Base-by-base conservation (phyloP, 2,888 invertebrate species). In the Pollenia griseotomentosa region DNA sequence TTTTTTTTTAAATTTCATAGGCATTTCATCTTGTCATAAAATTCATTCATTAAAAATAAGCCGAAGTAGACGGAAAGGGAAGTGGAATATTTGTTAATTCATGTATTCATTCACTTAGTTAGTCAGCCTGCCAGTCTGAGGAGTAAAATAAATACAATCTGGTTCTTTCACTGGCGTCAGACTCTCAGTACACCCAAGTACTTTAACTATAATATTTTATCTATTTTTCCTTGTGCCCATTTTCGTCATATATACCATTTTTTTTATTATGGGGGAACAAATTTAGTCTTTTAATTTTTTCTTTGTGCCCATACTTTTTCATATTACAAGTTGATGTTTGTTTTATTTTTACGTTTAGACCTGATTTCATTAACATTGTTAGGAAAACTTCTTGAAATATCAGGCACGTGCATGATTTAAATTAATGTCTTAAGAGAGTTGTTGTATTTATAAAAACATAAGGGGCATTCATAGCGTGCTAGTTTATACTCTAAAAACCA, bases 361-460 rank as follows among this genome's bases (percentile, higher is more conserved):
- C 16, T 40, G 84, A 84, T 81, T 80, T 84, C 59, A 81, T 81
- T 81, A 68, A 81, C 66, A 84, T 81, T 84, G 73, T 81, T 55
- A 63, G 68, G 16, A 73, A 46, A 81, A 84, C 71, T 83, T 87
- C 83, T 78, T 68, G 55, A 78, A 81, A 83, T 68, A 77, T 75
- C 75, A 51, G 44, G 19, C 57, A 83, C 42, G 51, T 51, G 33
- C 59, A 81, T 81, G 48, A 73, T 55, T 77, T 46, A 23, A 53
- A 23, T 46, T 14, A 16, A 78, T 65, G 48, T 11, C 48, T 70
- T 75, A 46, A 46, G 33, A 33, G 33, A 33, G 33, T 33, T 46
- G 40, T 1, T 23, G 59, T 48, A 12, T 14, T 2, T 16, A 11
- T 12, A 19, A 12, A 44, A 11, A 11, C 19, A 16, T 0, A 40